These are phyloP conservation scores for Arenaria interpres DNA, from an alignment of 2,113 vertebrate genomes.

Conservation along the genomic window DNA sequence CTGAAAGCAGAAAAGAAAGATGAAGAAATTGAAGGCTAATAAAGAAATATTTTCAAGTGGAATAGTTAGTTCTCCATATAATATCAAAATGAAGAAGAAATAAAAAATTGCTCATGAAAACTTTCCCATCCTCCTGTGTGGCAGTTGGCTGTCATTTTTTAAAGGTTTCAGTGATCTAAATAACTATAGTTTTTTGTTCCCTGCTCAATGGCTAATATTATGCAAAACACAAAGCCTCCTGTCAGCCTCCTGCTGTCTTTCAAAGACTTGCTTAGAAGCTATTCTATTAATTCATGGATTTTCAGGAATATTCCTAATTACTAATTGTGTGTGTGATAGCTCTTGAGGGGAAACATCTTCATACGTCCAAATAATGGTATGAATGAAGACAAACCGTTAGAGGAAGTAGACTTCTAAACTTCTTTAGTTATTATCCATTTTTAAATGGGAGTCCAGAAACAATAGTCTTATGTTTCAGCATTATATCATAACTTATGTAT, in stretches of 20 bases:
- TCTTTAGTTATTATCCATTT: neutral
- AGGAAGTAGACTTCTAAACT: neutral
- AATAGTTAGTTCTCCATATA: neutral
- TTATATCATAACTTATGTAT: neutral
- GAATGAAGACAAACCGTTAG: neutral
- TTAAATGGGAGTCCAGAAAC: conserved; percentile 12
- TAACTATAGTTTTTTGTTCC: neutral
- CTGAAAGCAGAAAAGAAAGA: neutral
- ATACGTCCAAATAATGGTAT: neutral
- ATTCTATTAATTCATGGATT: neutral
- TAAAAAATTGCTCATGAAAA: neutral
- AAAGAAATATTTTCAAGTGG: neutral
- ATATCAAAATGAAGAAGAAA: neutral
- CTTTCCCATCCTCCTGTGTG: neutral
- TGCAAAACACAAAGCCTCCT: neutral
- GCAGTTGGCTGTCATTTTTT: neutral
- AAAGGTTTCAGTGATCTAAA: neutral
- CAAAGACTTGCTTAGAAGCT: neutral
- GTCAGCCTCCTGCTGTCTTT: neutral
- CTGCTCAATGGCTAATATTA: neutral
- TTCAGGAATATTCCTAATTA: neutral
- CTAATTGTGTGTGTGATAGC: neutral
- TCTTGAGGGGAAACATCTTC: neutral
- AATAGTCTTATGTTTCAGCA: neutral
- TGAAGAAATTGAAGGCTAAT: neutral